Conservation (phyloP, 2,113 vertebrate species). For the Paedocypris sp. region DNA sequence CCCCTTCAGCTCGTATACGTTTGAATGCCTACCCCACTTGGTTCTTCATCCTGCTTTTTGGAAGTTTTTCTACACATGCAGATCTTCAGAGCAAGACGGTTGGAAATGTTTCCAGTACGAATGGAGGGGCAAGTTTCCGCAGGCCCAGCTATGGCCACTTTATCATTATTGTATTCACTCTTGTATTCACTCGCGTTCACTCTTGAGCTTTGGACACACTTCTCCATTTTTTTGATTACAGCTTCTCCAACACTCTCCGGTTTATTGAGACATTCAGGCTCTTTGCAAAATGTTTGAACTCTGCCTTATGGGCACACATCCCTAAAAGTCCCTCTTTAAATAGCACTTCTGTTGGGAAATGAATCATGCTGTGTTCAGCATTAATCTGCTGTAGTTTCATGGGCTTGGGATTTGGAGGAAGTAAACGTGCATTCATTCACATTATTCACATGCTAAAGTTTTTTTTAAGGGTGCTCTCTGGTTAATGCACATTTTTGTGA, state of each 20-base stretch:
- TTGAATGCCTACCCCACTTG: no score
- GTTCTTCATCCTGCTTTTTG: no score
- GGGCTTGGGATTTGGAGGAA: background rate
- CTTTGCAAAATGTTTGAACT: background rate
- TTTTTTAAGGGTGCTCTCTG: background rate
- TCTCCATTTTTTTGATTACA: no score
- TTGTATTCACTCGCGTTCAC: background rate
- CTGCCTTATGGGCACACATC: background rate
- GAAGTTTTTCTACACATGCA: background rate
- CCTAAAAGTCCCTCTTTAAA: background rate
- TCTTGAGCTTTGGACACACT: background rate
- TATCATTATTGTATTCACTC: background rate
- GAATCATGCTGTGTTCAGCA: background rate
- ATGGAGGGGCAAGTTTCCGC: conserved; percentile 5
- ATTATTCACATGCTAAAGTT: background rate
- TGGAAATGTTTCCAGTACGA: background rate
- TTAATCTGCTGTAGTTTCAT: conserved; percentile 3
- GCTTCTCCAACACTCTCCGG: background rate
- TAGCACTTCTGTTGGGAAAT: background rate
- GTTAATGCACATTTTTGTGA: no score
- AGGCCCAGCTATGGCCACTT: conserved; percentile 17
- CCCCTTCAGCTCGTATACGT: no score
- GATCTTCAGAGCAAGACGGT: background rate
- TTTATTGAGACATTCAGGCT: background rate
- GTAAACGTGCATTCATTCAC: background rate